Conservation (phyloP, 2,797 vertebrate genomes). For the Enteromius fasciolatus region DNA sequence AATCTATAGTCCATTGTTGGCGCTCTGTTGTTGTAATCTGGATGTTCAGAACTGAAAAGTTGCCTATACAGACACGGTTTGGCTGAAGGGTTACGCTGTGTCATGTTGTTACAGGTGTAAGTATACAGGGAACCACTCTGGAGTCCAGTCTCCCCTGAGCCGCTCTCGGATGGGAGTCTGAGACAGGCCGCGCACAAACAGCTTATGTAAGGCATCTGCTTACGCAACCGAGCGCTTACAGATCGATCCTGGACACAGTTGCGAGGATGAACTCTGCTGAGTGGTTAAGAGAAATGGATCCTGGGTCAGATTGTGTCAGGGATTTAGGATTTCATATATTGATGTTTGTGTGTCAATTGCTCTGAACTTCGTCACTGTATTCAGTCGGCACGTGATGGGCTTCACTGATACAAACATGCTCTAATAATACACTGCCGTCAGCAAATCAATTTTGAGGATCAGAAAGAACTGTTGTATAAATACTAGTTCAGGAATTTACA, state of each 20-base stretch:
- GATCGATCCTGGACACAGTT: constrained; percentile 63
- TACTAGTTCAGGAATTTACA: no score
- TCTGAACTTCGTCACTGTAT: not conserved
- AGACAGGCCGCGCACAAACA: constrained; percentile 2
- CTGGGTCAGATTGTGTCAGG: not conserved
- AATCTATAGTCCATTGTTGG: not conserved
- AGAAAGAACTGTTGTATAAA: no score
- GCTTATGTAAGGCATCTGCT: constrained; percentile 64
- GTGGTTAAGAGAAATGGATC: constrained; percentile 25
- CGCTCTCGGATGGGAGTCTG: not conserved
- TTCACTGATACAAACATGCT: no score
- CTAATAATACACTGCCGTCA: no score
- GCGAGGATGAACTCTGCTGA: constrained; percentile 6
- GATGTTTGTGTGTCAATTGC: not conserved
- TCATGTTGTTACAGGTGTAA: constrained; percentile 58
- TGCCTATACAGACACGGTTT: not conserved
- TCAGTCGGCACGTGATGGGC: not conserved
- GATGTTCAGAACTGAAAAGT: not conserved
- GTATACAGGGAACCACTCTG: constrained; percentile 19
- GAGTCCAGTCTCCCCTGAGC: constrained; percentile 9
- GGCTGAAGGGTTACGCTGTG: constrained; percentile 20
- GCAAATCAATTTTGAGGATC: no score
- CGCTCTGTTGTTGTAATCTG: not conserved
- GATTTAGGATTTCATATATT: constrained; percentile 5
- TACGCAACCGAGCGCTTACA: constrained; percentile 65